phyloP scores from a whole-genome alignment of 2,113 vertebrate genomes.

The Edolisoma coerulescens region DNA sequence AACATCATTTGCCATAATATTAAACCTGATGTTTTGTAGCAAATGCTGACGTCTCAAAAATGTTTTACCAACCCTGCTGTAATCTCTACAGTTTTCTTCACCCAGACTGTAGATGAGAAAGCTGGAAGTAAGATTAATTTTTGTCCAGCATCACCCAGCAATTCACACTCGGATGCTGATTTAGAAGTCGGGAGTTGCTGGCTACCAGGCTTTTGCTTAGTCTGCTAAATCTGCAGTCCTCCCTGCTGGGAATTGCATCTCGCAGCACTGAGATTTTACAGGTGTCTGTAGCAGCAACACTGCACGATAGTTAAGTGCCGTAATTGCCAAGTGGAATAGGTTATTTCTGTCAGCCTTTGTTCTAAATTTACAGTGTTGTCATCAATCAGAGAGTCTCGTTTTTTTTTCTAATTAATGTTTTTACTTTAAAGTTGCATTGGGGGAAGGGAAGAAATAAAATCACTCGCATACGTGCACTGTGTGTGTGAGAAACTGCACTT shows the following conservation, averaged over 20 bases:
- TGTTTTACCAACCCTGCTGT: background rate
- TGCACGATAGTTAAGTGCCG: background rate
- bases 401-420: conserved; percentile 21
- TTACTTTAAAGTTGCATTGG: background rate
- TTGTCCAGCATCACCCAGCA: background rate
- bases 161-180: background rate
- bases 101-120: background rate
- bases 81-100: background rate
- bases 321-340: conserved; percentile 26
- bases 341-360: conserved; percentile 55
- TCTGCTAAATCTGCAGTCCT: conserved; percentile 14
- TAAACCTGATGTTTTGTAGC: background rate
- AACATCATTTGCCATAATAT: background rate
- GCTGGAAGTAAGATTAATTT: background rate
- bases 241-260: conserved; percentile 26
- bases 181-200: background rate
- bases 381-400: background rate
- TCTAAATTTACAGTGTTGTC: conserved; percentile 32
- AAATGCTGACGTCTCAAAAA: background rate
- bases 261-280: background rate
- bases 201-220: conserved; percentile 34
- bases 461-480: background rate
- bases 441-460: conserved; percentile 6
- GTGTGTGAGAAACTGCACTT: background rate
- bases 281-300: conserved; percentile 31